Conservation (phyloP, 2,797 vertebrate genomes). For the Chloroceryle amazona region DNA sequence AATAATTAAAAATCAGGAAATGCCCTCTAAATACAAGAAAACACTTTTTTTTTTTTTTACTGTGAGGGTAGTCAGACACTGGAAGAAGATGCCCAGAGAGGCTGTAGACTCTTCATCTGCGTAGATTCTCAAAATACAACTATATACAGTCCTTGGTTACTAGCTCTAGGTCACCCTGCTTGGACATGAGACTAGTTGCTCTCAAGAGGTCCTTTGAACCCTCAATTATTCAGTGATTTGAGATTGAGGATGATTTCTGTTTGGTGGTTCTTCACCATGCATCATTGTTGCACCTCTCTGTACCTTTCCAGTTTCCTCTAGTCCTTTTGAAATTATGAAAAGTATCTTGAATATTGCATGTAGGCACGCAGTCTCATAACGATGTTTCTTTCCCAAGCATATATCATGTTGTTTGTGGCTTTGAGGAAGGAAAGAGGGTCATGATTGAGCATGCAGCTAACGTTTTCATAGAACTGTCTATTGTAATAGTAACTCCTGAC, state of each 20-base stretch:
- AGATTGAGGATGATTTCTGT: neutral
- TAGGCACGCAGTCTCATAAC: neutral
- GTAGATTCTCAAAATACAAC: neutral
- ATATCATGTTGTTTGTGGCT: neutral
- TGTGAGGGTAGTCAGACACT: neutral
- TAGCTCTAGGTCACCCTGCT: neutral
- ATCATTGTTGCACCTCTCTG: neutral
- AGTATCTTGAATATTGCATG: neutral
- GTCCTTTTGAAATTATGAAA: neutral
- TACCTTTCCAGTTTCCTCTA: neutral
- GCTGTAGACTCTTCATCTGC: neutral
- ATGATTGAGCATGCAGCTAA: neutral
- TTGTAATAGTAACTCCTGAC: neutral
- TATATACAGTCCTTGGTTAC: neutral
- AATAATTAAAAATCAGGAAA: neutral
- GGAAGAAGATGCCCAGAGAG: neutral
- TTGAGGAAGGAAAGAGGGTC: neutral
- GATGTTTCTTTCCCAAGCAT: neutral
- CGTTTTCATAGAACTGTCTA: neutral
- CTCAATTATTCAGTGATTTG: neutral
- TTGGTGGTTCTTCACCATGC: neutral
- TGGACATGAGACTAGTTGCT: neutral
- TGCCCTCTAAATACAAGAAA: neutral
- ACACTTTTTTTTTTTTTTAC: neutral
- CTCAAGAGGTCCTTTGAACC: neutral